Conservation (phyloP, 2,797 vertebrate genomes). For the Catamblyrhynchus diadema region DNA sequence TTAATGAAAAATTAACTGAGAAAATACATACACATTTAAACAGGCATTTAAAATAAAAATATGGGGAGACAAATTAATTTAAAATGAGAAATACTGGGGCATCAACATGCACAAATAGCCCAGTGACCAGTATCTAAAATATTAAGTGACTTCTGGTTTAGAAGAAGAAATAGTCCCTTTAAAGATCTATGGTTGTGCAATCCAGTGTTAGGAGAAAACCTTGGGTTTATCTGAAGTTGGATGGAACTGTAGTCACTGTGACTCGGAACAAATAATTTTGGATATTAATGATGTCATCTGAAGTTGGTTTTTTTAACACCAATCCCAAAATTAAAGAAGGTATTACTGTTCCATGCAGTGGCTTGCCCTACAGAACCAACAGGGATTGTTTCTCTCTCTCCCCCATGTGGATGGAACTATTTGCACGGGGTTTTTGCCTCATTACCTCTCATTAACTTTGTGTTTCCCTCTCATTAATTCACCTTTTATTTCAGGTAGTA, state of each 20-base stretch:
- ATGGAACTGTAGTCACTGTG: background rate
- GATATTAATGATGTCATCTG: background rate
- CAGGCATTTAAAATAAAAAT: background rate
- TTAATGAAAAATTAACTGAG: background rate
- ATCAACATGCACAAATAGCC: background rate
- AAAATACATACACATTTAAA: background rate
- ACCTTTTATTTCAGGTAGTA: slow-evolving; percentile 49
- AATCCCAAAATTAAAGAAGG: background rate
- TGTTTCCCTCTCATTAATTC: slow-evolving; percentile 35
- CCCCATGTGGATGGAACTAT: background rate
- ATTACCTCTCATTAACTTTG: slow-evolving; percentile 25
- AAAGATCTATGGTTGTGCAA: background rate
- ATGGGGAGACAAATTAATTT: background rate
- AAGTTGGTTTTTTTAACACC: background rate
- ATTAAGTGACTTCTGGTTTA: background rate
- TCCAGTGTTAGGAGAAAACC: background rate
- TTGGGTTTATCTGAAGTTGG: background rate
- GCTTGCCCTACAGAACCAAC: background rate
- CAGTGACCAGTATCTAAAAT: background rate
- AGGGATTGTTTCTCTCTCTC: background rate
- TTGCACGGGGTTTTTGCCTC: rapidly evolving
- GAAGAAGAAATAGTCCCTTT: background rate
- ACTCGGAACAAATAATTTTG: background rate
- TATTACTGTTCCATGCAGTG: background rate
- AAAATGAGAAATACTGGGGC: background rate